Evolutionary conservation across 2,113 vertebrate genomes (phyloP).

Genomic region (Sebastes fasciatus): DNA sequence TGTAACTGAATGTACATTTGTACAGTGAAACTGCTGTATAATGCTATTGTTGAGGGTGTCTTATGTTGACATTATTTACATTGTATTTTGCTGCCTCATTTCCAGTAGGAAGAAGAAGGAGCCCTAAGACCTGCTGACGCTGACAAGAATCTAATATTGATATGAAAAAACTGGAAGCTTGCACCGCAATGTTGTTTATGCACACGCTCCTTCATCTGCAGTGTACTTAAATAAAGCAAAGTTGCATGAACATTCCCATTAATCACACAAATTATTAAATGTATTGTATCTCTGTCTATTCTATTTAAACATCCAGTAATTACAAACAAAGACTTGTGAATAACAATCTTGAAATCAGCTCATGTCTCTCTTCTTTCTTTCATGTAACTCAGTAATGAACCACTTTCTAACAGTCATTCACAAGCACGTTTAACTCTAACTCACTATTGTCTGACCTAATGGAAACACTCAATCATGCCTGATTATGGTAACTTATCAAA

Average conservation of each 20-base stretch:
- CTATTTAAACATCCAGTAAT: conserved; percentile 48
- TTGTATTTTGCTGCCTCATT: conserved; percentile 81
- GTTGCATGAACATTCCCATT: conserved; percentile 56
- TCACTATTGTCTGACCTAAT: conserved; percentile 14
- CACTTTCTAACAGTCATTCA: conserved; percentile 63
- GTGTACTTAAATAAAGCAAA: conserved; percentile 60
- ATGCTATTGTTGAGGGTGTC: neutral
- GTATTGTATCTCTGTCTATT: conserved; percentile 59
- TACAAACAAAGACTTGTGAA: conserved; percentile 57
- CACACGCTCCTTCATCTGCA: conserved; percentile 48
- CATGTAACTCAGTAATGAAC: conserved; percentile 53
- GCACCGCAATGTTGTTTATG: conserved; percentile 37
- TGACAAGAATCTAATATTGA: conserved; percentile 72
- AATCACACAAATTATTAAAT: conserved; percentile 33
- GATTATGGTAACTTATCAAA: neutral
- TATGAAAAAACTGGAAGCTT: conserved; percentile 46
- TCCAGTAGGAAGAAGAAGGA: conserved; percentile 83
- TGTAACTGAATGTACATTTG: neutral
- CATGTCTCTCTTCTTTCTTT: conserved; percentile 76
- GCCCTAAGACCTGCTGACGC: conserved; percentile 67
- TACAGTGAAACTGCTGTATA: neutral
- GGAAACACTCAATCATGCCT: conserved; percentile 1
- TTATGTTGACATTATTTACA: conserved; percentile 53
- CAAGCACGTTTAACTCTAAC: conserved; percentile 56
- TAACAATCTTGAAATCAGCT: conserved; percentile 70